Evolutionary conservation across 2,797 vertebrate genomes (phyloP), one percentile per base, ranked within the genome.

Genomic region (Astyanax mexicanus): DNA sequence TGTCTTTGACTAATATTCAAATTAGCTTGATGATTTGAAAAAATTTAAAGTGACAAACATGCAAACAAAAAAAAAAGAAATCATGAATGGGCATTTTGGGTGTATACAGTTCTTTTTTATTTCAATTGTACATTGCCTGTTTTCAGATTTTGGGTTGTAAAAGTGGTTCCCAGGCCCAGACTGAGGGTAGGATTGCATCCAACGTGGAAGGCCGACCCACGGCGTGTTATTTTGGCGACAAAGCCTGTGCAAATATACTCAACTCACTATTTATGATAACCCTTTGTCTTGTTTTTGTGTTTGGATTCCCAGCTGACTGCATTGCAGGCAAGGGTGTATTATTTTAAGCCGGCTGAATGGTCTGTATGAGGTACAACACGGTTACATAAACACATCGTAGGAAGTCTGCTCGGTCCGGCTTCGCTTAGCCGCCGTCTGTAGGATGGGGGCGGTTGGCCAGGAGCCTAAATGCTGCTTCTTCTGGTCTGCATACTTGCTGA

Each of bases 161-260:
- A 11, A 38, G 9, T 62, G 19, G 13, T 45, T 75, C 52, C 42
- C 64, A 58, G 35, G 27, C 27, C 21, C 25, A 66, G 51, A 58
- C 58, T 75, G 57, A 13, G 49, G 67, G 67, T 47, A 49, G 40
- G 21, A 74, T 64, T 57, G 57, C 40, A 12, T 17, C 27, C 27
- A 57, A 8, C 54, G 32, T 15, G 7, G 13, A 54, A 57, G 54
- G 35, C 15, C 32, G 10, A 6, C 40, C 35, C 32, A 37, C 13
- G 35, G 13, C 44, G 12, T 66, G 37, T 66, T 74, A 66, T 45
- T 38, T 45, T 35, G 72, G 32, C 37, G 35, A 65, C 71, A 29
- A 55, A 32, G 40, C 23, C 15, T 62, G 25, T 54, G 5, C 7
- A 64, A 11, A 51, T 25, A 52, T 51, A 40, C 72, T 66, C 42